A percentile compares a stretch with the other conserved stretches of the same genome.
phyloP scores from a whole-genome alignment of 2,888 invertebrate species.

The Chrysolina oricalcia region DNA sequence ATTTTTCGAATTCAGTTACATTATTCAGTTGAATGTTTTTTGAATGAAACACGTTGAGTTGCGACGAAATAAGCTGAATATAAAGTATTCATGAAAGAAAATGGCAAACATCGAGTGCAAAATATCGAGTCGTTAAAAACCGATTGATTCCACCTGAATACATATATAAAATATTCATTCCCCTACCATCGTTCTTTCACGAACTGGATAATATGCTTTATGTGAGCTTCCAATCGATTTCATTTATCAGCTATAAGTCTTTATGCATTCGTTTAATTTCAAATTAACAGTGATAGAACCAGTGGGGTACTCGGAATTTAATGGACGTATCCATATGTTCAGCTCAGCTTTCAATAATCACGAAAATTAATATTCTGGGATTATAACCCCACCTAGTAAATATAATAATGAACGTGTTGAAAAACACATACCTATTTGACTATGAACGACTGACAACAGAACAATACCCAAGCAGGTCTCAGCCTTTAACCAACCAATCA shows the following conservation, averaged over 20 bases:
- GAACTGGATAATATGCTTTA: not conserved
- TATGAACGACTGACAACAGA: too few species aligned
- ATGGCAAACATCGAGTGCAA: slow-evolving; percentile 6
- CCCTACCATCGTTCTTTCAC: not conserved
- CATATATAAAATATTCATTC: slow-evolving; percentile 1
- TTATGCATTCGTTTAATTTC: not conserved
- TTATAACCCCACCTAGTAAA: too few species aligned
- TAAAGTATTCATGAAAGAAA: slow-evolving; percentile 15
- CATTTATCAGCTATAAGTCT: not conserved
- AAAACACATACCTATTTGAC: too few species aligned
- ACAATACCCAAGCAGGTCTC: too few species aligned
- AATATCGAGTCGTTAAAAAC: slow-evolving; percentile 1
- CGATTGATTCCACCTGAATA: not conserved
- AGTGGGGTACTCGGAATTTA: not conserved
- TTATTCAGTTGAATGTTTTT: not conserved
- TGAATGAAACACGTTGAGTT: not conserved
- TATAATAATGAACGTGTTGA: too few species aligned
- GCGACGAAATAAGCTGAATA: not conserved
- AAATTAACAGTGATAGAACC: not conserved
- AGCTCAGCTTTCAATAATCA: too few species aligned
- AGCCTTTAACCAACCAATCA: too few species aligned
- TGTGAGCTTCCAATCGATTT: not conserved
- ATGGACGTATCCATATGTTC: too few species aligned
- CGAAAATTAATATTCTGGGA: too few species aligned
- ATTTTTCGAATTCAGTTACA: too few species aligned